Evolutionary conservation across 2,797 vertebrate genomes (phyloP).

Genomic region (Pelobates cultripes): DNA sequence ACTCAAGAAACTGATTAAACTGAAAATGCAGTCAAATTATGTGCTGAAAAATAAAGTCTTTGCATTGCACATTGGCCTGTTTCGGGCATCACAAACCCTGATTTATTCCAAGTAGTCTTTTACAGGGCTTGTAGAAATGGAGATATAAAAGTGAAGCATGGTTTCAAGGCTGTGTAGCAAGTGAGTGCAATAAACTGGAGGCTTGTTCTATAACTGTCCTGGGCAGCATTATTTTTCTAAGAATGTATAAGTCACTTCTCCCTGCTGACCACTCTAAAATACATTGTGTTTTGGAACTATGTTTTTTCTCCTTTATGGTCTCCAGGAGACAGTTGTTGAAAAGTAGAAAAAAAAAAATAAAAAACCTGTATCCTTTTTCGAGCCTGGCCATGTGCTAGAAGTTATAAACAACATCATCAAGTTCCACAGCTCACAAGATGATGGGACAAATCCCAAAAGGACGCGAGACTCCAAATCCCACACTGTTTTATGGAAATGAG

Average conservation of each 20-base stretch:
- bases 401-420: background rate
- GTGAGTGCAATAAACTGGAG: slow-evolving; percentile 36
- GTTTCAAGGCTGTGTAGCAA: slow-evolving; percentile 36
- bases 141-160: slow-evolving; percentile 44
- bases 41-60: slow-evolving; percentile 7
- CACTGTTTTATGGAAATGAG: background rate
- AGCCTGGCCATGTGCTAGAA: background rate
- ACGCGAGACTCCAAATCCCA: background rate
- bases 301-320: slow-evolving; percentile 26
- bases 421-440: background rate
- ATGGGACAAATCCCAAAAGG: background rate
- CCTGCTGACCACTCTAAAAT: slow-evolving; percentile 31
- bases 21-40: slow-evolving; percentile 25
- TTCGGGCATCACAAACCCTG: background rate
- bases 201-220: slow-evolving; percentile 34
- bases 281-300: slow-evolving; percentile 17
- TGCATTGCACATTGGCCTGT: slow-evolving; percentile 9
- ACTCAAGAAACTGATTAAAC: slow-evolving; percentile 24
- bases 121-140: slow-evolving; percentile 31
- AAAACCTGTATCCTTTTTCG: background rate
- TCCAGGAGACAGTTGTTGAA: slow-evolving; percentile 15
- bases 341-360: slow-evolving; percentile 10
- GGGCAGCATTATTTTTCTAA: slow-evolving; percentile 42
- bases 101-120: slow-evolving; percentile 30
- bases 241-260: slow-evolving; percentile 36